These are phyloP conservation scores for Oithona nana DNA, from an alignment of 2,888 invertebrate species.

Conservation along the genomic window DNA sequence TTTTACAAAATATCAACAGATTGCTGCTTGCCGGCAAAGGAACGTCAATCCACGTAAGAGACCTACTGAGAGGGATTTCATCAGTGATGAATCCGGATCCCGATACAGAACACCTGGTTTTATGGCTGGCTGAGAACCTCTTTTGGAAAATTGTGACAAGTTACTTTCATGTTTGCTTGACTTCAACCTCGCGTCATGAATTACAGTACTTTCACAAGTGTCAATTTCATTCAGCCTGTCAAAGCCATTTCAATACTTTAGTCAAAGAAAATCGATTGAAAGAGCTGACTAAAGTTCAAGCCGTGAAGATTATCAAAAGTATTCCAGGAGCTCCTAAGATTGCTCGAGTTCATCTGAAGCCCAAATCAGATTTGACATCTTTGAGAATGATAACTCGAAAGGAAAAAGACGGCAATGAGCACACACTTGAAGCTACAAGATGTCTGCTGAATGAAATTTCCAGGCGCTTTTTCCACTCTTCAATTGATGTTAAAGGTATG, in stretches of 20 bases:
- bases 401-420: neutral
- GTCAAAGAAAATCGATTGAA: neutral
- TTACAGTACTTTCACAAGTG: neutral
- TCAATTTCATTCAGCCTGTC: neutral
- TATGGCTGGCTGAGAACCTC: neutral
- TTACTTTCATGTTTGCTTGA: neutral
- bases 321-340: neutral
- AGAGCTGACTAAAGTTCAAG: neutral
- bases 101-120: neutral
- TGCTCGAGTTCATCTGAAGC: neutral
- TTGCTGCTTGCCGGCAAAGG: neutral
- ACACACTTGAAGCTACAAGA: neutral
- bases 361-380: neutral
- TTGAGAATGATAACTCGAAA: neutral
- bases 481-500: neutral
- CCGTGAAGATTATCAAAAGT: neutral
- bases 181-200: neutral
- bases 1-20: neutral
- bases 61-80: neutral
- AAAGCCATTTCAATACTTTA: neutral
- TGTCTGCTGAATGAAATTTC: neutral
- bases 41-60: neutral
- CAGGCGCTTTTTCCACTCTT: neutral
- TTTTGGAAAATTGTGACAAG: neutral
- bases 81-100: neutral